Conservation (phyloP, 2,888 invertebrate species). For the Morpho achilles region DNA sequence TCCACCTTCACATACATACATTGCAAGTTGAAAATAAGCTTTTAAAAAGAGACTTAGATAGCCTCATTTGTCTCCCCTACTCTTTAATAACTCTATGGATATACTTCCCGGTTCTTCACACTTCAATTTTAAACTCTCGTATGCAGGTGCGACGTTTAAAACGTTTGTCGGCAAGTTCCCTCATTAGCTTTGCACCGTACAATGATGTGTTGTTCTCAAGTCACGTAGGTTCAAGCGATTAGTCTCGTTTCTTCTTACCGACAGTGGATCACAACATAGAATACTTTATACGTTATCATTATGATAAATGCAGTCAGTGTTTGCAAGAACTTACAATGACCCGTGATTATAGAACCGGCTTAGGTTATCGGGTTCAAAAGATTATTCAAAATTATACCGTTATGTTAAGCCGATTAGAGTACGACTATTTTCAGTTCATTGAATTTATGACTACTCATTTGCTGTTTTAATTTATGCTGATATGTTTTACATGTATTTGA, state of each 20-base stretch:
- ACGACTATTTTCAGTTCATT: too few relatives aligned
- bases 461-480: too few relatives aligned
- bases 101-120: slow-evolving; percentile 9
- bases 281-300: slow-evolving; percentile 19
- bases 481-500: too few relatives aligned
- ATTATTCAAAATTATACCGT: too few relatives aligned
- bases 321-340: slow-evolving; percentile 3
- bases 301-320: slow-evolving; percentile 8
- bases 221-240: slow-evolving; percentile 27
- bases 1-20: too few relatives aligned
- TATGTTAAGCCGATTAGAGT: too few relatives aligned
- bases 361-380: background rate
- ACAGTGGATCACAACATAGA: slow-evolving; percentile 15
- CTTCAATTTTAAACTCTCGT: slow-evolving; percentile 3
- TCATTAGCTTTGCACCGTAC: slow-evolving; percentile 38
- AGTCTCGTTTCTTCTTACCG: slow-evolving; percentile 24
- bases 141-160: slow-evolving; percentile 17
- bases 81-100: slow-evolving; percentile 1
- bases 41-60: too few relatives aligned
- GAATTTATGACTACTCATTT: too few relatives aligned
- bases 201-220: slow-evolving; percentile 35
- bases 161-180: slow-evolving; percentile 27
- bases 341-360: background rate
- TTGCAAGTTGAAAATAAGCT: too few relatives aligned
- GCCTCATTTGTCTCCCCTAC: background rate